Evolutionary conservation across 2,797 vertebrate genomes (phyloP).

Genomic region (Emydoidea blandingii): DNA sequence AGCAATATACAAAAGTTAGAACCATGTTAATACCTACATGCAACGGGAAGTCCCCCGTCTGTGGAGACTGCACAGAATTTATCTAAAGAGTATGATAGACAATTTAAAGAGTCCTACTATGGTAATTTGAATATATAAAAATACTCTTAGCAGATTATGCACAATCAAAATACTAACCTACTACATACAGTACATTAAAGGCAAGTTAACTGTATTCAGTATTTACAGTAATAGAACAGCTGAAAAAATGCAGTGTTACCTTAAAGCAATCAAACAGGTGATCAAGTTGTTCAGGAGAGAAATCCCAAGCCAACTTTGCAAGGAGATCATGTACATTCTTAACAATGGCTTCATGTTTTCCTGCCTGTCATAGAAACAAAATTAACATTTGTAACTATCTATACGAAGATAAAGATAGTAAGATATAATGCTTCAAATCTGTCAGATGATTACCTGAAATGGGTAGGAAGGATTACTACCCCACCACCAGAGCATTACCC

Average conservation of each 20-base stretch:
- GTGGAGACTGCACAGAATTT: not conserved
- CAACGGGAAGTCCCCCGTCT: not conserved
- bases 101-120: not conserved
- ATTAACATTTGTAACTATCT: not conserved
- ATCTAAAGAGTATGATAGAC: not conserved
- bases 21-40: not conserved
- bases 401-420: not conserved
- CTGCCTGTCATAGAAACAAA: slow-evolving; percentile 85
- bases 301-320: slow-evolving; percentile 99
- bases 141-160: not conserved
- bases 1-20: not conserved
- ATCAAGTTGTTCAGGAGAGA: slow-evolving; percentile 98
- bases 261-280: slow-evolving; percentile 99
- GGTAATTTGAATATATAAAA: not conserved
- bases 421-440: not conserved
- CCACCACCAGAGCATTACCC: not conserved
- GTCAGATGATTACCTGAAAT: not conserved
- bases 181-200: not conserved
- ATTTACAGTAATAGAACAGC: not conserved
- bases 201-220: not conserved
- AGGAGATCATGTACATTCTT: slow-evolving; percentile 99
- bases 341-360: slow-evolving; percentile 99
- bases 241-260: slow-evolving; percentile 79
- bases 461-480: not conserved
- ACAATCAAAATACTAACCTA: not conserved